phyloP scores from a whole-genome alignment of 1,140 invertebrate species.

The Schlechtendalia chinensis region DNA sequence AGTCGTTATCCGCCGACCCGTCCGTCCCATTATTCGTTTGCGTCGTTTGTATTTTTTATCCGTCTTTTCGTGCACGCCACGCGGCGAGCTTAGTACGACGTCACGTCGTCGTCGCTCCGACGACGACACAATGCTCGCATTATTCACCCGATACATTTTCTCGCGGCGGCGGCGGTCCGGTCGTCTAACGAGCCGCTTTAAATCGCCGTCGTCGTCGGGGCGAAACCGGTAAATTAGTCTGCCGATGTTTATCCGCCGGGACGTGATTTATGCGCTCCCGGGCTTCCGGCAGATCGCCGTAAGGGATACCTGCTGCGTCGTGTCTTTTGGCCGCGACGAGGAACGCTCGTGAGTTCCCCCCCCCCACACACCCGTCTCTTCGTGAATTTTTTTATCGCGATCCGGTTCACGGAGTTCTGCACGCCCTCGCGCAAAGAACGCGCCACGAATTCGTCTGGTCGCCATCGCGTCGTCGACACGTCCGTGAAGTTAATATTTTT shows the following conservation, averaged over 20 bases:
- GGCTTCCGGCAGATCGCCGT: neutral
- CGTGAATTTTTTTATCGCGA: too few species aligned
- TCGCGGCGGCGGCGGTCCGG: too few species aligned
- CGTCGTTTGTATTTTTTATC: neutral
- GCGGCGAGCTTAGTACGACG: neutral
- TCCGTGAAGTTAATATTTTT: too few species aligned
- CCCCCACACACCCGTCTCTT: too few species aligned
- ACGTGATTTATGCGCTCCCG: constrained; percentile 20
- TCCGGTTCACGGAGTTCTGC: neutral
- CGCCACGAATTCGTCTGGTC: too few species aligned
- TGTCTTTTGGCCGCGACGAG: too few species aligned
- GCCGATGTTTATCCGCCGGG: constrained; percentile 24
- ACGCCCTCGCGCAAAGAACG: neutral
- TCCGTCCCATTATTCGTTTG: neutral
- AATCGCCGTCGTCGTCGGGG: neutral
- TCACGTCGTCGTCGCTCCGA: neutral
- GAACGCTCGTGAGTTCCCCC: too few species aligned
- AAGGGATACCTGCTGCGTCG: too few species aligned
- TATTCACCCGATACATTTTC: neutral
- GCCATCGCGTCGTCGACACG: too few species aligned
- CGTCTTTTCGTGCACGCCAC: neutral
- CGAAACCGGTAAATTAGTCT: constrained; percentile 46
- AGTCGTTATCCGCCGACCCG: neutral
- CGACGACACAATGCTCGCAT: constrained; percentile 24
- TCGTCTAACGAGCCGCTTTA: constrained; percentile 13